Evolutionary conservation across 53 echinoderm and acorn worm genomes (phyloP), one percentile per base, ranked within the genome.

Genomic region (Hippasteria phrygiana): DNA sequence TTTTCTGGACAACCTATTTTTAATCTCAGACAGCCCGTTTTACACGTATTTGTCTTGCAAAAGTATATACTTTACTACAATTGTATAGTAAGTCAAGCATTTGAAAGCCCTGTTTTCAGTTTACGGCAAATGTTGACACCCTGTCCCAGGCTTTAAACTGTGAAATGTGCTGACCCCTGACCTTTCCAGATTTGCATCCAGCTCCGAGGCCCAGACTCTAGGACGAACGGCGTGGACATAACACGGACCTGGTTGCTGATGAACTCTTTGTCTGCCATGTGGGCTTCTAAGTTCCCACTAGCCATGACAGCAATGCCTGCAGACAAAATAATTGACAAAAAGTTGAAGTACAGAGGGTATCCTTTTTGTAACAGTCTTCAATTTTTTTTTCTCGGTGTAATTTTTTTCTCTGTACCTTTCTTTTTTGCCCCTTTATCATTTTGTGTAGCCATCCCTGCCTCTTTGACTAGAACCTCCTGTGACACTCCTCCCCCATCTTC

Each of bases 111-210:
- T n/a, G n/a, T n/a, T n/a, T n/a, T n/a, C n/a, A 24, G 1, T 62
- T 62, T 62, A 28, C 28, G 5, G 2, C 0, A 55, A 56, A 5
- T 62, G 29, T 28, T 63, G 29, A 62, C 29, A 2, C 24, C 11
- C 26, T 63, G 1, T 26, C 12, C 10, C 31, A 1, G 27, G 14
- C 10, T 63, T 26, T 3, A 27, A 7, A 27, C 36, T 17, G 4
- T 9, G 8, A 22, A 0, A 24, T 71, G 34, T 6, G 55, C 35
- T 55, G 37, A 78, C 10, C 42, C 37, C 63, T 81, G 2, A 83
- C 83, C 69, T 83, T 35, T 83, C 83, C 83, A 83, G 17, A 66
- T 59, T 46, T 83, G 43, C 83, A 83, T 83, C 83, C 83, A 83
- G 46, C 83, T 83, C 38, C 83, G 66, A 5, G 83, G 83, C 16